A percentile compares a stretch with the other conserved stretches of the same genome.
Evolutionary conservation across 2,797 vertebrate genomes (phyloP).

Genomic region (Anguilla anguilla): DNA sequence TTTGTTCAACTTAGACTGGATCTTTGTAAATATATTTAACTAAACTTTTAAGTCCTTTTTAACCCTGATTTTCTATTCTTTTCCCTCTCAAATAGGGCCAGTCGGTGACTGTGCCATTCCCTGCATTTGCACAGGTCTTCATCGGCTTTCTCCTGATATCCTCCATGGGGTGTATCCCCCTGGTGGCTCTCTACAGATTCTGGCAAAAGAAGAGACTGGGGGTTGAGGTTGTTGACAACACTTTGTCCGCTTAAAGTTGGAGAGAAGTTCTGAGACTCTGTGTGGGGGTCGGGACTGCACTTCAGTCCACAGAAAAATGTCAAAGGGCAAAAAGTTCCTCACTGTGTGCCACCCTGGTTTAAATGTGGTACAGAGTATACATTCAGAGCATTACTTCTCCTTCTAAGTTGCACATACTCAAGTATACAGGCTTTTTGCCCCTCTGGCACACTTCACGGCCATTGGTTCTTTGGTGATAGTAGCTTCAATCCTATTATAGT

Average conservation of each 20-base stretch:
- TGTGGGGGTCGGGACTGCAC: background rate
- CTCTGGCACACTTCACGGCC: background rate
- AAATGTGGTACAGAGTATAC: background rate
- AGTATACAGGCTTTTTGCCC: background rate
- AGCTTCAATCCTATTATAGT: background rate
- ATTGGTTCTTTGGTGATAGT: background rate
- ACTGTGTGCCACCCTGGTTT: background rate
- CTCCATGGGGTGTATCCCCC: slow-evolving; percentile 80
- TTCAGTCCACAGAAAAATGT: background rate
- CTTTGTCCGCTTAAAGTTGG: slow-evolving; percentile 16
- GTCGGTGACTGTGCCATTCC: slow-evolving; percentile 79
- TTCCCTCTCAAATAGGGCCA: slow-evolving; percentile 72
- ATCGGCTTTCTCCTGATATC: slow-evolving; percentile 81
- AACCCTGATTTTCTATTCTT: background rate
- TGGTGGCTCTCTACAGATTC: slow-evolving; percentile 74
- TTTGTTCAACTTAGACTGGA: no score
- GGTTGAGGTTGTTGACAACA: slow-evolving; percentile 9
- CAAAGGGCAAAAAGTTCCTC: background rate
- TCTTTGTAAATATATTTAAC: no score
- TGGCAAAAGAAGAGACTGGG: slow-evolving; percentile 58
- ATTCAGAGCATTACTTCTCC: background rate
- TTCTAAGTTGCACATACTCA: background rate
- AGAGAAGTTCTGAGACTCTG: background rate
- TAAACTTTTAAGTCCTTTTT: background rate
- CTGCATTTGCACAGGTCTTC: slow-evolving; percentile 71